These are phyloP conservation scores for Coregonus clupeaformis DNA, from an alignment of 2,113 vertebrate species.

Conservation along the genomic window DNA sequence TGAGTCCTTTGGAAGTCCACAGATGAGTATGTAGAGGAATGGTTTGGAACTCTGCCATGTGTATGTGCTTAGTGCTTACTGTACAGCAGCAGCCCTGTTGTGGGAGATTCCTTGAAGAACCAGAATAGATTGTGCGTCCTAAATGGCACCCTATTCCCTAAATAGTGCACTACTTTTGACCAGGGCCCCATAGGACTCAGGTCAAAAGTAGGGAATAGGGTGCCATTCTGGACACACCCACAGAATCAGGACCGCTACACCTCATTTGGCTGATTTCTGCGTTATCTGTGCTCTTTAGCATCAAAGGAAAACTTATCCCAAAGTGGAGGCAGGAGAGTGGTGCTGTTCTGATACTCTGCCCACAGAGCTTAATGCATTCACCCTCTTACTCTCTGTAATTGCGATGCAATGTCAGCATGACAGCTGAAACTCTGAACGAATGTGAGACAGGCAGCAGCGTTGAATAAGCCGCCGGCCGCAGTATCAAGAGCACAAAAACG, in stretches of 20 bases:
- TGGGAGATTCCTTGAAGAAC: not conserved
- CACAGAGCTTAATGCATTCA: constrained; percentile 35
- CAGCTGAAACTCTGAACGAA: constrained; percentile 68
- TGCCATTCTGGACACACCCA: too few species aligned
- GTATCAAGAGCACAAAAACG: constrained; percentile 68
- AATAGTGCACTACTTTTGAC: too few species aligned
- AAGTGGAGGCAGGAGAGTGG: not conserved
- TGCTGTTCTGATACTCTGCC: constrained; percentile 39
- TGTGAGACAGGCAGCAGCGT: constrained; percentile 51
- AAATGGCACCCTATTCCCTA: too few species aligned
- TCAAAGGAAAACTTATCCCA: constrained; percentile 7
- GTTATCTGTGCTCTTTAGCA: constrained; percentile 9
- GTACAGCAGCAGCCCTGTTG: not conserved
- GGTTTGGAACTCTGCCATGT: constrained; percentile 34
- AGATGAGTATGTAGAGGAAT: constrained; percentile 45
- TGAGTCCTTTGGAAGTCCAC: constrained; percentile 52
- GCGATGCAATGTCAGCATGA: constrained; percentile 65
- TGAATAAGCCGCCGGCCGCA: constrained; percentile 67
- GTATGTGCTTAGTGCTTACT: constrained; percentile 12
- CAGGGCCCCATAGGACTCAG: too few species aligned
- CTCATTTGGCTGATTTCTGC: not conserved
- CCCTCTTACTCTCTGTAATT: constrained; percentile 71
- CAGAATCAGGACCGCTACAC: not conserved
- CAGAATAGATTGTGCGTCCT: not conserved
- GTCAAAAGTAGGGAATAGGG: too few species aligned